A percentile compares a stretch with the other conserved stretches of the same genome.
Conservation (phyloP, 1,140 invertebrate species). For the Wiebesia pumilae region DNA sequence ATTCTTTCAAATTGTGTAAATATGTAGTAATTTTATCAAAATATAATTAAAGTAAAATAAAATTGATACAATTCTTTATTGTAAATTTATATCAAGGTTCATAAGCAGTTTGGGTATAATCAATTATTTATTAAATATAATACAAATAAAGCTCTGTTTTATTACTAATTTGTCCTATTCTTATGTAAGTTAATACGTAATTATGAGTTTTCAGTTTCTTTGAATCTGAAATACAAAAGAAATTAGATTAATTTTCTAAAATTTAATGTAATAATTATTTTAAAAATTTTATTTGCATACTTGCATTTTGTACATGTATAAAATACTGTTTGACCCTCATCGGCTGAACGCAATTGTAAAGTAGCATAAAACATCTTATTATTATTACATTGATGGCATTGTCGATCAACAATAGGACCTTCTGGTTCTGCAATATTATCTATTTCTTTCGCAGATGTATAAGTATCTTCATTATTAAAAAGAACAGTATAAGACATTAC, state of each 20-base stretch:
- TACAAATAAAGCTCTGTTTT: too few relatives aligned
- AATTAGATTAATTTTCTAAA: neutral
- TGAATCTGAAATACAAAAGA: slow-evolving; percentile 77
- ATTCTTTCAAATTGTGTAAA: too few relatives aligned
- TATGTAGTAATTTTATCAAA: too few relatives aligned
- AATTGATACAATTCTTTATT: too few relatives aligned
- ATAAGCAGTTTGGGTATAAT: too few relatives aligned
- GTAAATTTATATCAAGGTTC: too few relatives aligned
- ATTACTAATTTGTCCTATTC: too few relatives aligned
- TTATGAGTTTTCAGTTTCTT: slow-evolving; percentile 84
- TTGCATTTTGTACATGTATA: slow-evolving; percentile 97
- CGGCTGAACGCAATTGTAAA: slow-evolving; percentile 94
- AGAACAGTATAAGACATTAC: slow-evolving; percentile 80
- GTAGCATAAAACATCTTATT: slow-evolving; percentile 96
- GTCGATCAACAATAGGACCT: slow-evolving; percentile 88
- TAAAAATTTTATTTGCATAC: slow-evolving; percentile 76
- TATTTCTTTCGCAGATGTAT: slow-evolving; percentile 65
- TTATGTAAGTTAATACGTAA: neutral
- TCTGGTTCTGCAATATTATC: slow-evolving; percentile 76
- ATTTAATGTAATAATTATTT: slow-evolving; percentile 11
- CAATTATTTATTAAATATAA: too few relatives aligned
- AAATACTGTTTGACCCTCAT: slow-evolving; percentile 99
- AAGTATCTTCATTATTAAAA: slow-evolving; percentile 79
- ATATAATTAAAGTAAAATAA: too few relatives aligned
- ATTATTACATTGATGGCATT: slow-evolving; percentile 92